Conservation (phyloP, 30 jellyfish, hydroid and myxozoan genomes). For the Aurelia sp. region DNA sequence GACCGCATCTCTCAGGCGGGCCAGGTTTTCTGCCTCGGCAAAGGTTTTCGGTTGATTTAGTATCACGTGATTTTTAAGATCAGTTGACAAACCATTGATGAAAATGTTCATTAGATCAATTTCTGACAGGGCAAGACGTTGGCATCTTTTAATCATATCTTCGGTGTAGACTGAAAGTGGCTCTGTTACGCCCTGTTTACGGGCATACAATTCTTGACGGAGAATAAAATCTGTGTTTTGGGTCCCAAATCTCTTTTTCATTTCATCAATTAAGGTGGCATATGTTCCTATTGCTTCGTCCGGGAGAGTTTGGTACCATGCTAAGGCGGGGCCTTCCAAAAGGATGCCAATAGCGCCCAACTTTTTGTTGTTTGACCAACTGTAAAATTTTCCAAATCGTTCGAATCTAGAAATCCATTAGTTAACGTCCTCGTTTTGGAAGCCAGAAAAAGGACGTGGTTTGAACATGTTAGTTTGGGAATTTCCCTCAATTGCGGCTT, state of each 20-base stretch:
- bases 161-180: neutral
- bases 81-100: constrained; percentile 26
- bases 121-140: constrained; percentile 30
- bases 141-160: constrained; percentile 26
- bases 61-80: constrained; percentile 9
- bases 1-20: constrained; percentile 30
- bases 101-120: constrained; percentile 37
- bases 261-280: constrained; percentile 17
- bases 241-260: constrained; percentile 30
- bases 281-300: neutral
- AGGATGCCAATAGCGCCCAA: neutral
- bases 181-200: constrained; percentile 36
- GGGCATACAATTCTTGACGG: constrained; percentile 18
- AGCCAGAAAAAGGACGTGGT: constrained; percentile 22
- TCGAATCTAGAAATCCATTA: constrained; percentile 38
- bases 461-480: constrained; percentile 22
- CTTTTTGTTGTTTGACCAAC: constrained; percentile 4
- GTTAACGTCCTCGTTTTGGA: constrained; percentile 17
- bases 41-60: constrained; percentile 29
- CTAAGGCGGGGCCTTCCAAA: neutral
- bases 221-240: constrained; percentile 24
- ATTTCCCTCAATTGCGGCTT: constrained; percentile 30
- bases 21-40: constrained; percentile 54
- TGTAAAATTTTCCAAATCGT: constrained; percentile 13
- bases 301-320: neutral